Evolutionary conservation across 2,888 invertebrate genomes (phyloP).

Genomic region (Acleris laterana): DNA sequence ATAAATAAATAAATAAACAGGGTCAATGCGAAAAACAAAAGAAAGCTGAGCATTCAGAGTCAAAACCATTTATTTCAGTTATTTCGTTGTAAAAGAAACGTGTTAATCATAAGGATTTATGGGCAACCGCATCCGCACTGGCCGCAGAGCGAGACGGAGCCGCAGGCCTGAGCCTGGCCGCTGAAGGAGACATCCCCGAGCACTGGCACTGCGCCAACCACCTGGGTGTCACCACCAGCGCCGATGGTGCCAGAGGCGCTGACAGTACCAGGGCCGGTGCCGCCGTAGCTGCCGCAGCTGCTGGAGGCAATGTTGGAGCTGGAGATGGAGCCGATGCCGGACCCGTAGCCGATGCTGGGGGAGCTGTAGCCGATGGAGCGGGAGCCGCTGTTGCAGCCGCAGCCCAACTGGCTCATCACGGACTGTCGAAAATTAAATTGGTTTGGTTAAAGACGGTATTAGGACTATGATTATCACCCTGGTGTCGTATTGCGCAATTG

Average conservation of each 20-base stretch:
- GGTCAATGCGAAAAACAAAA: too few species aligned
- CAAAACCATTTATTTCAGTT: too few species aligned
- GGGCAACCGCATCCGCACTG: too few species aligned
- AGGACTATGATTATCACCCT: too few species aligned
- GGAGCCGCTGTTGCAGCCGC: not conserved
- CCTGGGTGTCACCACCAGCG: constrained; percentile 24
- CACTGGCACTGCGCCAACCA: constrained; percentile 26
- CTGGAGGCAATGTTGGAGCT: not conserved
- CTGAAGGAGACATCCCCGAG: constrained; percentile 23
- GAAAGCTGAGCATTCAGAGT: too few species aligned
- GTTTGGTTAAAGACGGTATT: too few species aligned
- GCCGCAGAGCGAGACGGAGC: constrained; percentile 27
- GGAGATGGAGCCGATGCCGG: not conserved
- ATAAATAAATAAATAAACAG: too few species aligned
- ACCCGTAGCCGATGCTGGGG: not conserved
- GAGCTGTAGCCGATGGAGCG: not conserved
- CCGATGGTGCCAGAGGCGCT: constrained; percentile 7
- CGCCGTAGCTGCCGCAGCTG: constrained; percentile 24
- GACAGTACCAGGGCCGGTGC: constrained; percentile 23
- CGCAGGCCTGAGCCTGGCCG: constrained; percentile 6
- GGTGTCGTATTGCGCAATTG: too few species aligned
- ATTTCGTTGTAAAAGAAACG: too few species aligned
- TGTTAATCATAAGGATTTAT: too few species aligned
- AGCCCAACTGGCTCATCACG: constrained; percentile 22
- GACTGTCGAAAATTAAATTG: not conserved